phyloP scores from a whole-genome alignment of 2,113 vertebrate genomes.

The Neodon shergylaensis region DNA sequence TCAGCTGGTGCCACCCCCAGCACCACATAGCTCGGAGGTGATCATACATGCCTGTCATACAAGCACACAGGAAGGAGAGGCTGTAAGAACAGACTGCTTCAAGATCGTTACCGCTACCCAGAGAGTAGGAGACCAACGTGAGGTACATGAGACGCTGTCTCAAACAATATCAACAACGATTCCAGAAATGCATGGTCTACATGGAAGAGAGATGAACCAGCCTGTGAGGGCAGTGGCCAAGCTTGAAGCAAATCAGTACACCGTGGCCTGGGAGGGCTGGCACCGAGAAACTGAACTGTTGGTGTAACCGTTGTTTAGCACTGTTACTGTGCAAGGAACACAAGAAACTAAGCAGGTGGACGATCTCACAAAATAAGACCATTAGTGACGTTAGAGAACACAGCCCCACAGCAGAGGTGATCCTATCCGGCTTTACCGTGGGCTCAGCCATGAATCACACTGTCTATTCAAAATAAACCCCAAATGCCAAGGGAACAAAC shows the following conservation, averaged over 20 bases:
- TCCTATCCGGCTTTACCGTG: rapidly evolving
- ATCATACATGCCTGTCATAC: neutral
- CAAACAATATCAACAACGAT: neutral
- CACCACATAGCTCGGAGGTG: no score
- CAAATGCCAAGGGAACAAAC: neutral
- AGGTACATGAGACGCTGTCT: neutral
- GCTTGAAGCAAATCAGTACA: neutral
- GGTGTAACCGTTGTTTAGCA: no score
- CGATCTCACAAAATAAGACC: neutral
- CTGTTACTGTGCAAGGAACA: neutral
- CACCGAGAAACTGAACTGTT: neutral
- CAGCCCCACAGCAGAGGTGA: neutral
- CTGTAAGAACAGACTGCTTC: neutral
- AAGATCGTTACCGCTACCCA: neutral
- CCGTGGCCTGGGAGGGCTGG: neutral
- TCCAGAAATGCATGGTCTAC: neutral
- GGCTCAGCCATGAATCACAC: neutral
- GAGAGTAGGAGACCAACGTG: neutral
- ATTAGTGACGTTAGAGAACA: no score
- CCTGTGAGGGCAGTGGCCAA: rapidly evolving
- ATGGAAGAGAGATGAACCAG: neutral
- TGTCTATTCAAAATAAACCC: neutral
- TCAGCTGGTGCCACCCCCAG: neutral
- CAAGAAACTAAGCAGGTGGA: neutral
- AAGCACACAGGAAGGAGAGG: neutral